phyloP scores from a whole-genome alignment of 92 coral and sea anemone genomes.

The Parazoanthus darwini region DNA sequence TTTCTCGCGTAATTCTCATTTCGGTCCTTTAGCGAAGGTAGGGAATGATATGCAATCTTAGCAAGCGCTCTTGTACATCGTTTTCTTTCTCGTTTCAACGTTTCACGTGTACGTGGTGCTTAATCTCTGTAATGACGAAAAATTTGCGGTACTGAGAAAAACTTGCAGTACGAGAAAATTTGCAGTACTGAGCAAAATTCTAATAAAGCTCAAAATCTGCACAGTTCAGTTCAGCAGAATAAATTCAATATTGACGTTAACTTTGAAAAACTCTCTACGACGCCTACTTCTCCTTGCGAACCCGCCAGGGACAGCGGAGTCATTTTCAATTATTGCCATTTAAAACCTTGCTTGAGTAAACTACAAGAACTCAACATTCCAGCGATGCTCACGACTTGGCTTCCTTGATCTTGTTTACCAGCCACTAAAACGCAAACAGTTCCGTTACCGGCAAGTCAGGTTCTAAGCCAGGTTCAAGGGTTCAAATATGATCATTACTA shows the following conservation, averaged over 20 bases:
- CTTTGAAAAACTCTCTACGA: not conserved
- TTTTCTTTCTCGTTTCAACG: too few relatives aligned
- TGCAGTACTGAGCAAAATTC: not conserved
- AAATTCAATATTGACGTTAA: not conserved
- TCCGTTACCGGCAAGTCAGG: too few relatives aligned
- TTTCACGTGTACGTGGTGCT: too few relatives aligned
- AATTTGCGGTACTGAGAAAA: not conserved
- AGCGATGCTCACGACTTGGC: constrained; percentile 28
- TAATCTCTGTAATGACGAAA: not conserved
- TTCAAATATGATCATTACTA: too few relatives aligned
- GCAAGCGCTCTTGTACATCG: too few relatives aligned
- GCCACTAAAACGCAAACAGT: constrained; percentile 27
- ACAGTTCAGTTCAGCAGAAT: not conserved
- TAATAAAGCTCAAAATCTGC: not conserved
- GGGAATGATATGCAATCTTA: too few relatives aligned
- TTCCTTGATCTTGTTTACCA: constrained; percentile 37
- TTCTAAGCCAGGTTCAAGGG: too few relatives aligned
- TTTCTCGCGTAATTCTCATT: too few relatives aligned
- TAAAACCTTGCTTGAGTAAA: not conserved
- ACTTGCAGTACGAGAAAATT: not conserved
- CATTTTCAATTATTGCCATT: too few relatives aligned
- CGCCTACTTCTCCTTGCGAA: too few relatives aligned
- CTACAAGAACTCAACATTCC: not conserved
- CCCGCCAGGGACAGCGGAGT: too few relatives aligned
- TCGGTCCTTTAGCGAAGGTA: too few relatives aligned